Conservation (phyloP, 2,113 vertebrate genomes). For the Spea bombifrons region DNA sequence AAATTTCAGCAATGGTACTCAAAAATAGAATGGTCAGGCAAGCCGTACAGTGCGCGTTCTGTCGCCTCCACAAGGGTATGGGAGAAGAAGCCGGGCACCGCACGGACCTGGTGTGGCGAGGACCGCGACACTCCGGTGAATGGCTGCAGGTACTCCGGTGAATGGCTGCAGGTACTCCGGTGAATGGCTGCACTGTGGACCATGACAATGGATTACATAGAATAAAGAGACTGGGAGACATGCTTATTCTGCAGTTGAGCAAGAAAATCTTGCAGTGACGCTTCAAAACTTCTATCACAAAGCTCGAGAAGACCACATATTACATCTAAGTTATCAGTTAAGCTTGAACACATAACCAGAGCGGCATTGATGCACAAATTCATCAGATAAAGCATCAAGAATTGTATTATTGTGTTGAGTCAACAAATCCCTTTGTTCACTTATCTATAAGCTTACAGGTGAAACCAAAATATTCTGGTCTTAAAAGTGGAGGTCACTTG, state of each 20-base stretch:
- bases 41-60: too few relatives aligned
- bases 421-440: constrained; percentile 29
- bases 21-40: too few relatives aligned
- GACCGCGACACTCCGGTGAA: too few relatives aligned
- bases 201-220: not conserved
- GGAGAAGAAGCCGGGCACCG: too few relatives aligned
- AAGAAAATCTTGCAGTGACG: constrained; percentile 13
- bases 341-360: constrained; percentile 35
- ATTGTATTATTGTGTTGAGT: constrained; percentile 39
- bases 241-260: constrained; percentile 28
- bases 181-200: too few relatives aligned
- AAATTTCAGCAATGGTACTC: too few relatives aligned
- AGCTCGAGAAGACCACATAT: constrained; percentile 32
- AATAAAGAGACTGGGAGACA: constrained; percentile 12
- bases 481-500: not conserved
- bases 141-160: too few relatives aligned
- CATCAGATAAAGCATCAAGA: constrained; percentile 28
- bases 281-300: constrained; percentile 29
- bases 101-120: too few relatives aligned
- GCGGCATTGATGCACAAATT: constrained; percentile 33
- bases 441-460: constrained; percentile 10
- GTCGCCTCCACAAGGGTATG: too few relatives aligned
- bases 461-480: not conserved
- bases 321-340: constrained; percentile 34
- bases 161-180: too few relatives aligned